Percentiles rank a stretch among this genome's conserved stretches.
These are phyloP conservation scores for Lasioglossum malachurum DNA, from an alignment of 2,888 invertebrate species.

Conservation along the genomic window DNA sequence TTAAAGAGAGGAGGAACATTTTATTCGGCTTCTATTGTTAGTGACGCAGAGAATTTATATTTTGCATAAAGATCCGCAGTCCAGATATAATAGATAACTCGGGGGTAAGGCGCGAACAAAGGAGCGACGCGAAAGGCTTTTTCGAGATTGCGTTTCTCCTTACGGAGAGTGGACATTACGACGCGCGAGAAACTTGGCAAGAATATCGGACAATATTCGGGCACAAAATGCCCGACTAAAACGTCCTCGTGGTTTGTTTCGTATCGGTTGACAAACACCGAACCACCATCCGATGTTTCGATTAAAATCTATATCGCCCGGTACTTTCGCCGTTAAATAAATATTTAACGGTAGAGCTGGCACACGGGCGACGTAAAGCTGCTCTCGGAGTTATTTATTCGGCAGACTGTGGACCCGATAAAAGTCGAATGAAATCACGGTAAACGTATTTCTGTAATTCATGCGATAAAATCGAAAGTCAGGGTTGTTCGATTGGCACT, in stretches of 20 bases:
- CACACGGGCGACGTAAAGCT: neutral
- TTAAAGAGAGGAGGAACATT: too few relatives aligned
- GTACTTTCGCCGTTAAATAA: neutral
- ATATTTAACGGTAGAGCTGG: neutral
- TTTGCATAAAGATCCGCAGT: neutral
- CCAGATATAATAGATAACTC: neutral
- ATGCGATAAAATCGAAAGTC: neutral
- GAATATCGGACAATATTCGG: slow-evolving; percentile 53
- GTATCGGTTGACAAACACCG: neutral
- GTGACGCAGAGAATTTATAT: neutral
- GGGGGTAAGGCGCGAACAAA: neutral
- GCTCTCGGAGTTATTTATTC: neutral
- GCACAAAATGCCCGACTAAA: slow-evolving; percentile 45
- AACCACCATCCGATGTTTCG: neutral
- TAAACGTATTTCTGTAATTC: neutral
- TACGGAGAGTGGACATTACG: slow-evolving; percentile 6
- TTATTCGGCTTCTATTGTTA: neutral
- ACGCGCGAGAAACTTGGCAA: slow-evolving; percentile 27
- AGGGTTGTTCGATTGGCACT: neutral
- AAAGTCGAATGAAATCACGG: neutral
- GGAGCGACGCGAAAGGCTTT: slow-evolving; percentile 8
- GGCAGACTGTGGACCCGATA: neutral
- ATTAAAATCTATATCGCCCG: neutral
- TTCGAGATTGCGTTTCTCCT: slow-evolving; percentile 29
- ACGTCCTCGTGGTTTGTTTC: slow-evolving; percentile 29